Evolutionary conservation across 2,113 vertebrate genomes (phyloP), one percentile per base, ranked within the genome.

Genomic region (Oncorhynchus tshawytscha): DNA sequence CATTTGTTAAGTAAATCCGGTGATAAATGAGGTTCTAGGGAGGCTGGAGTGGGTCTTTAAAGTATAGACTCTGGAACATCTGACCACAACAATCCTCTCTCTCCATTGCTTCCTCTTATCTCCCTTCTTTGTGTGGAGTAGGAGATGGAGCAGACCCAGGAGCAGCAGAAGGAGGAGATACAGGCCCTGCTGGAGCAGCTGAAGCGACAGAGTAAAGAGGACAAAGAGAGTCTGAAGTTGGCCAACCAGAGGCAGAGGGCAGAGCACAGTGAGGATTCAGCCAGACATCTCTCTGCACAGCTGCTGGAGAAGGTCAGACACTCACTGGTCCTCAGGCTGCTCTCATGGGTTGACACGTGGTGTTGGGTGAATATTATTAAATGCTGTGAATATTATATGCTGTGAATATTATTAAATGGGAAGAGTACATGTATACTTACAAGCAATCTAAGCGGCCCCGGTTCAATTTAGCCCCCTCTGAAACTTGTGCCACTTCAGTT

Each of bases 251-350:
- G 91, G 31, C 93, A 95, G 67, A 90, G 94, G 31, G 94, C 94
- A 0, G 94, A 96, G 83, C 90, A 86, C n/a, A 94, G 92, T 0
- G 92, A 97, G 64, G 93, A 95, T 22, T 88, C 92, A 0, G 73
- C 88, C 0, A 91, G 94, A 72, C 93, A 91, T 60, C 80, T 97
- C 25, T 81, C 88, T 0, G 83, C 75, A 13, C 94, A 94, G 65
- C 92, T 99, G 0, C 79, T 92, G 8, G 95, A 97, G 76, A 98
- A 97, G 94, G 97, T 97, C 78, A 39, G 18, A 4, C 20, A n/a
- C 16, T 39, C 25, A 25, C 64, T 66, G 11, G 15, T 54, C 27
- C 9, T 29, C 16, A 20, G 27, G 66, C 66, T 67, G 22, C 15
- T 67, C 29, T 67, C 27, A 67, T 29, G n/a, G 66, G 51, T 51